These are phyloP conservation scores for Mythimna vitellina DNA, from an alignment of 2,888 invertebrate species.

Conservation along the genomic window DNA sequence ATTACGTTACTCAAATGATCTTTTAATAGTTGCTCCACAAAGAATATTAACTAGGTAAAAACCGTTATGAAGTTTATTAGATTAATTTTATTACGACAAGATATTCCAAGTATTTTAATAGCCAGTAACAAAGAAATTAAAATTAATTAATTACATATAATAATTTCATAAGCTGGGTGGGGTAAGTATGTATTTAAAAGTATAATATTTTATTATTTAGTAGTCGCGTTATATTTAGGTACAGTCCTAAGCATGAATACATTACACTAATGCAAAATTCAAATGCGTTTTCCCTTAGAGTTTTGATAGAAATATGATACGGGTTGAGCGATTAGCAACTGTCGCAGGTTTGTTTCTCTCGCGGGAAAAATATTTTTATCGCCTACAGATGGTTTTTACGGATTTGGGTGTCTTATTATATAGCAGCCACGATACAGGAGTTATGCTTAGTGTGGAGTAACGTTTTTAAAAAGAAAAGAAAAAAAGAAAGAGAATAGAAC, in stretches of 20 bases:
- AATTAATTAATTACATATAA: slow-evolving; percentile 18
- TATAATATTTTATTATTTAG: slow-evolving; percentile 22
- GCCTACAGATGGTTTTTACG: too few relatives aligned
- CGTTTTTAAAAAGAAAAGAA: too few relatives aligned
- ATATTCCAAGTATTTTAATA: slow-evolving; percentile 36
- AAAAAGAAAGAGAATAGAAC: too few relatives aligned
- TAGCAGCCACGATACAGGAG: too few relatives aligned
- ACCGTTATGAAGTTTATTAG: neutral
- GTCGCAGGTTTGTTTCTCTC: too few relatives aligned
- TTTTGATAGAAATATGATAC: neutral
- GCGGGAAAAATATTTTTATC: too few relatives aligned
- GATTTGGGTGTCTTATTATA: too few relatives aligned
- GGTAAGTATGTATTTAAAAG: slow-evolving; percentile 21
- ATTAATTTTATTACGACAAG: slow-evolving; percentile 10
- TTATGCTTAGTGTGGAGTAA: too few relatives aligned
- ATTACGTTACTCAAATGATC: neutral
- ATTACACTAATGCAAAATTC: neutral
- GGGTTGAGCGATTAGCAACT: too few relatives aligned
- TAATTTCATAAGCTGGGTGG: slow-evolving; percentile 31
- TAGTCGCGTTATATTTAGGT: slow-evolving; percentile 20
- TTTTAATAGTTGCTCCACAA: neutral
- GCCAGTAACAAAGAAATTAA: slow-evolving; percentile 22
- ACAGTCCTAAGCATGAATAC: neutral
- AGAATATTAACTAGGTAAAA: neutral
- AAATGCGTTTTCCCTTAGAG: neutral